These are phyloP conservation scores for Noctuana brunneofusca DNA, from an alignment of 2,888 invertebrate species.

Conservation along the genomic window DNA sequence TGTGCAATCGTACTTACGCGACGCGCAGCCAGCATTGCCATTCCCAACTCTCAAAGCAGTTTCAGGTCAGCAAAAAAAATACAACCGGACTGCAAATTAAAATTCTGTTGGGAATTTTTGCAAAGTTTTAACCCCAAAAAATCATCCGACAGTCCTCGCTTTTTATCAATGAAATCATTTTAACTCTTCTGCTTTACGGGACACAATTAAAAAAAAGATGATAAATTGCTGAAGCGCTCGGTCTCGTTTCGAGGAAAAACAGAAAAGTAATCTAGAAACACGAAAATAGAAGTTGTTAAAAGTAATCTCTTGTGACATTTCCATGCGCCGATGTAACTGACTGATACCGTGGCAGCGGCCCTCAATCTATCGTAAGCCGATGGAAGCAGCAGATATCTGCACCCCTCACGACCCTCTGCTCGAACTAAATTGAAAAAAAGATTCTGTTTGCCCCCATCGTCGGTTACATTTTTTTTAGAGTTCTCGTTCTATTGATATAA, in stretches of 20 bases:
- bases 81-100: slow-evolving; percentile 27
- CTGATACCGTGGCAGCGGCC: slow-evolving; percentile 28
- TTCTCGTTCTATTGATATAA: background rate
- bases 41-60: slow-evolving; percentile 29
- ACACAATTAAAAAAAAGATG: slow-evolving; percentile 17
- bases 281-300: slow-evolving; percentile 30
- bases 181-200: slow-evolving; percentile 20
- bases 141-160: background rate
- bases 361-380: slow-evolving; percentile 39
- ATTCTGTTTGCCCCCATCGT: slow-evolving; percentile 14
- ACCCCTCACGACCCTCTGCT: slow-evolving; percentile 26
- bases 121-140: slow-evolving; percentile 29
- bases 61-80: slow-evolving; percentile 28
- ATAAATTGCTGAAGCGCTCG: slow-evolving; percentile 17
- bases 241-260: slow-evolving; percentile 1
- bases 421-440: slow-evolving; percentile 32
- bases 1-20: slow-evolving; percentile 12
- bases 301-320: slow-evolving; percentile 28
- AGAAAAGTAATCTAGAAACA: slow-evolving; percentile 20
- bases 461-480: background rate
- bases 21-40: slow-evolving; percentile 14
- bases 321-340: slow-evolving; percentile 28
- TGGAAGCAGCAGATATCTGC: slow-evolving; percentile 36
- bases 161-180: slow-evolving; percentile 29
- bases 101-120: slow-evolving; percentile 28